These are phyloP conservation scores for Pectinophora gossypiella DNA, from an alignment of 1,140 invertebrate genomes.

Conservation along the genomic window DNA sequence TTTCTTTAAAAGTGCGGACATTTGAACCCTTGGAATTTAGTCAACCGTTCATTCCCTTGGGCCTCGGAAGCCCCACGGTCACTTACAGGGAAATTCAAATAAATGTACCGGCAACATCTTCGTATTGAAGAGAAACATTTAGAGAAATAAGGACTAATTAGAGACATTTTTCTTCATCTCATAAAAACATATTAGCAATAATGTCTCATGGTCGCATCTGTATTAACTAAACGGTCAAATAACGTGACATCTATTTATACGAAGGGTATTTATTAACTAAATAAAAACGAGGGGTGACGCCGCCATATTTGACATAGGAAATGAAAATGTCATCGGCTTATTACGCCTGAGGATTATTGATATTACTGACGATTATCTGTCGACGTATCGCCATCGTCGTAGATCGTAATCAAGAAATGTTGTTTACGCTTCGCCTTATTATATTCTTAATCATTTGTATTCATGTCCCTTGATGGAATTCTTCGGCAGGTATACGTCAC, in stretches of 20 bases:
- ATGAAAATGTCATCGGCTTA: constrained; percentile 69
- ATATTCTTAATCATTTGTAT: background rate
- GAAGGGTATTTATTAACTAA: constrained; percentile 42
- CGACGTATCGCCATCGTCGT: constrained; percentile 3
- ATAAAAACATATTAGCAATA: background rate
- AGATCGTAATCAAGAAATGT: constrained; percentile 12
- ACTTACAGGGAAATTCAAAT: constrained; percentile 50
- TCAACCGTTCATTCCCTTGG: constrained; percentile 54
- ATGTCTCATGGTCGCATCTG: background rate
- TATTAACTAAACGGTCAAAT: constrained; percentile 47
- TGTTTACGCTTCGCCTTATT: background rate
- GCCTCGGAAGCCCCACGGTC: constrained; percentile 43
- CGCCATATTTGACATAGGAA: constrained; percentile 61
- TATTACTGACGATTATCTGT: constrained; percentile 50
- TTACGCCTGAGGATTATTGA: constrained; percentile 62
- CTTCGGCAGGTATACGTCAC: too few relatives aligned
- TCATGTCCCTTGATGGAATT: too few relatives aligned
- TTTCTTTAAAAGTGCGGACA: constrained; percentile 64
- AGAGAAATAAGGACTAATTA: background rate
- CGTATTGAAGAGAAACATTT: background rate
- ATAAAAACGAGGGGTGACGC: constrained; percentile 33
- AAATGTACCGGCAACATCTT: constrained; percentile 16
- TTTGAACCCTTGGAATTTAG: constrained; percentile 60
- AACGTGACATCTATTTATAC: constrained; percentile 47
- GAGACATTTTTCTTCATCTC: too few relatives aligned